Conservation (phyloP, 2,797 vertebrate genomes). For the Glyptemys insculpta region DNA sequence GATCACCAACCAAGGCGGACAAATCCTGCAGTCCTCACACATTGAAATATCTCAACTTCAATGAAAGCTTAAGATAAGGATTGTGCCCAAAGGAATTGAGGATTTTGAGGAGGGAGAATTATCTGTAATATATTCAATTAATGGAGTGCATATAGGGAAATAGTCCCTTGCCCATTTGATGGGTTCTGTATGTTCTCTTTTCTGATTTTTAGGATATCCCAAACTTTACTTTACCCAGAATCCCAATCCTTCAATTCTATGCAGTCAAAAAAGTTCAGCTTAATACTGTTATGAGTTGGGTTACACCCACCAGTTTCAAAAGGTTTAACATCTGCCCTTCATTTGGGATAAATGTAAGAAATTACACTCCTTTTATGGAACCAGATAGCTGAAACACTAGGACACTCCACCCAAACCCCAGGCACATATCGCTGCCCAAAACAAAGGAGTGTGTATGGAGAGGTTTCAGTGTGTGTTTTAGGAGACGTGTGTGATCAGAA, state of each 20-base stretch:
- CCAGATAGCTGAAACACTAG: neutral
- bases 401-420: neutral
- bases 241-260: neutral
- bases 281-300: neutral
- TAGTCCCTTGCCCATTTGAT: neutral
- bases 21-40: neutral
- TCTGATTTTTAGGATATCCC: neutral
- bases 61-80: neutral
- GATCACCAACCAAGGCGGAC: neutral
- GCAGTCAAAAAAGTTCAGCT: neutral
- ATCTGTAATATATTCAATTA: neutral
- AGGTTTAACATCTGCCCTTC: neutral
- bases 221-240: accelerated
- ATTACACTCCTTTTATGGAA: neutral
- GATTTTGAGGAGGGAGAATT: neutral
- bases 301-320: neutral
- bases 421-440: neutral
- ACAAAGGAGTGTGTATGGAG: neutral
- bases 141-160: accelerated
- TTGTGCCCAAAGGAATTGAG: accelerated
- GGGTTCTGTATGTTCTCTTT: neutral
- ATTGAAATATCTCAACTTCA: neutral
- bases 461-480: neutral
- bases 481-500: neutral
- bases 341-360: neutral